These are phyloP conservation scores for Pangasius larnaudii DNA, from an alignment of 2,797 vertebrate genomes.

Conservation along the genomic window DNA sequence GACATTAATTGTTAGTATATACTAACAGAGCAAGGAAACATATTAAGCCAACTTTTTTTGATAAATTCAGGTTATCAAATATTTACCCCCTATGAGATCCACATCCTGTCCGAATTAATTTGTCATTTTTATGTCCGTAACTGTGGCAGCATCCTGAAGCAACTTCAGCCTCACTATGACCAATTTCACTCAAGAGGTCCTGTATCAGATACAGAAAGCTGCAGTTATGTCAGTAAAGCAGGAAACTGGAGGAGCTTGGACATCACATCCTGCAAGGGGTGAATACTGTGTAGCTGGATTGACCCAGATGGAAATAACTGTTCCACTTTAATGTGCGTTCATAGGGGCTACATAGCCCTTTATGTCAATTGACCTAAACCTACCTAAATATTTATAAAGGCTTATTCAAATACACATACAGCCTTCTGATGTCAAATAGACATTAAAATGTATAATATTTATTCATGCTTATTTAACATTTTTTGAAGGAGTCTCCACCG, in stretches of 20 bases:
- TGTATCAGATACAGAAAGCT: conserved; percentile 24
- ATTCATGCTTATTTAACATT: neutral
- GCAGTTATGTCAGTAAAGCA: conserved; percentile 12
- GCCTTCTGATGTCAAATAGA: neutral
- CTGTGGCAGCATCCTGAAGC: conserved; percentile 20
- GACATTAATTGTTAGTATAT: no score
- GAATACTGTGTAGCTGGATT: neutral
- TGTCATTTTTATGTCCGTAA: conserved; percentile 8
- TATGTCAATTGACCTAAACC: neutral
- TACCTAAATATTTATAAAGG: neutral
- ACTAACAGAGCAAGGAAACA: neutral
- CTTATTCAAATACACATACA: no score
- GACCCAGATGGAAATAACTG: neutral
- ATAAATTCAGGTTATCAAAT: neutral
- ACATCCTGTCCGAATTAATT: neutral
- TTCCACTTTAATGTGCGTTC: no score
- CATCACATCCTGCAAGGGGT: neutral
- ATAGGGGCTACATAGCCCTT: neutral
- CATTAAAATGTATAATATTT: neutral
- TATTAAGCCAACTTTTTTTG: neutral
- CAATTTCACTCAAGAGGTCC: conserved; percentile 31
- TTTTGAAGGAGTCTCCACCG: neutral
- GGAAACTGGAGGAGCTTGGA: neutral
- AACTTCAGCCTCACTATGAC: conserved; percentile 1
- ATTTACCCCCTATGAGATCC: neutral